A percentile compares a stretch with the other conserved stretches of the same genome.
phyloP scores from a whole-genome alignment of 2,113 vertebrate genomes.

The Engraulis encrasicolus region DNA sequence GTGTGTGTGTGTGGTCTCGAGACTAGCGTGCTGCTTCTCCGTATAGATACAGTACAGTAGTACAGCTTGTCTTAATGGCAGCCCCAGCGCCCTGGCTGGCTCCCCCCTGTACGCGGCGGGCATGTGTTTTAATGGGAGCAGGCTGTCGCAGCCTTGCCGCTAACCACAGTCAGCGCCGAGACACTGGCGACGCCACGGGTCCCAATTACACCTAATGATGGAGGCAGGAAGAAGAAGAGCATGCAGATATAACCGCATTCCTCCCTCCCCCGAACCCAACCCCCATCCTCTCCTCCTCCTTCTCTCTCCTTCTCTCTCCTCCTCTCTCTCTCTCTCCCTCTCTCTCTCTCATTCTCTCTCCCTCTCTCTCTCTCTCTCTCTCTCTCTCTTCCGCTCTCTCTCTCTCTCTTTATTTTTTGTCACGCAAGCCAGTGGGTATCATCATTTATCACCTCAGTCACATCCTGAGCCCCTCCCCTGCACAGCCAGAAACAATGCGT shows the following conservation, averaged over 20 bases:
- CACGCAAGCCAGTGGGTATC: constrained; percentile 61
- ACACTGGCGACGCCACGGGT: constrained; percentile 63
- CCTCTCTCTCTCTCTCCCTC: neutral
- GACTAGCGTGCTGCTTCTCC: neutral
- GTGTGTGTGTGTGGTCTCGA: neutral
- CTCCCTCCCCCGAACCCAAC: neutral
- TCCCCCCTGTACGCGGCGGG: neutral
- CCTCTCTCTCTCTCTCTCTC: constrained; percentile 30
- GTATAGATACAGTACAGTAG: neutral
- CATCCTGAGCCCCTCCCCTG: constrained; percentile 68
- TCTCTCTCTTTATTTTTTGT: constrained; percentile 50
- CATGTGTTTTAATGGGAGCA: constrained; percentile 21
- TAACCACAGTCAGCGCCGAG: constrained; percentile 39
- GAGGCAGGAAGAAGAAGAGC: constrained; percentile 70
- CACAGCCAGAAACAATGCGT: constrained; percentile 62
- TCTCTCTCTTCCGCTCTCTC: neutral
- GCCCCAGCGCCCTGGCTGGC: neutral
- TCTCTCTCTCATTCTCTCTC: constrained; percentile 34
- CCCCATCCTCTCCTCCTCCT: neutral
- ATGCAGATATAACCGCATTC: constrained; percentile 72
- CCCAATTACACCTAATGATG: constrained; percentile 79
- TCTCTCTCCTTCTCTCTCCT: no score
- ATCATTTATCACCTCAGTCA: constrained; percentile 75
- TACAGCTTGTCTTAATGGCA: neutral
- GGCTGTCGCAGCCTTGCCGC: constrained; percentile 48